phyloP scores from a whole-genome alignment of 2,888 invertebrate species.

The Rugalucina vietnamica region DNA sequence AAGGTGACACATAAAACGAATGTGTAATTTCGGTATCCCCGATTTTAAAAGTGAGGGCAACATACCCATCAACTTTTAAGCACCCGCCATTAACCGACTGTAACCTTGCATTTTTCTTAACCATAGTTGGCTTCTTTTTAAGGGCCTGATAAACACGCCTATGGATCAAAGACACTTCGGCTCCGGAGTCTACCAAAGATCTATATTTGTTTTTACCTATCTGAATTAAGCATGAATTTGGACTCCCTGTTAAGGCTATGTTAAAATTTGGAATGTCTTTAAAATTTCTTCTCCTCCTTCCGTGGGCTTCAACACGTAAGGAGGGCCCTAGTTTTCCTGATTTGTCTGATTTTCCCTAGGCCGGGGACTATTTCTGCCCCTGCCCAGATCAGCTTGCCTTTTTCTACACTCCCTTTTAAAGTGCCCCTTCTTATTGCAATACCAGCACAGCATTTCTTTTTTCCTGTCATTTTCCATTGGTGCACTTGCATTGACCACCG shows the following conservation, averaged over 20 bases:
- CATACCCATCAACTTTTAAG: background rate
- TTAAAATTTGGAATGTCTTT: background rate
- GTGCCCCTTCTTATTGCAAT: background rate
- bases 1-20: background rate
- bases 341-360: too few relatives aligned
- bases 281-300: background rate
- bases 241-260: conserved; percentile 13
- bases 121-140: background rate
- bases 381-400: background rate
- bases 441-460: background rate
- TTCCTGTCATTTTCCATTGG: background rate
- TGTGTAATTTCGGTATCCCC: conserved; percentile 3
- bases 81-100: background rate
- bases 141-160: background rate
- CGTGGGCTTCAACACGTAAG: background rate
- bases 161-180: conserved; percentile 9
- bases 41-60: background rate
- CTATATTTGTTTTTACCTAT: conserved; percentile 15
- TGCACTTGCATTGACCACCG: background rate
- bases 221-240: conserved; percentile 20
- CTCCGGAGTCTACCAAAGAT: conserved; percentile 12
- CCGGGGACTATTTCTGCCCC: background rate
- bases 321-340: background rate
- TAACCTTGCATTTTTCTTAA: background rate
- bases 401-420: background rate